These are phyloP conservation scores for Malurus melanocephalus DNA, from an alignment of 2,113 vertebrate genomes.

Conservation along the genomic window DNA sequence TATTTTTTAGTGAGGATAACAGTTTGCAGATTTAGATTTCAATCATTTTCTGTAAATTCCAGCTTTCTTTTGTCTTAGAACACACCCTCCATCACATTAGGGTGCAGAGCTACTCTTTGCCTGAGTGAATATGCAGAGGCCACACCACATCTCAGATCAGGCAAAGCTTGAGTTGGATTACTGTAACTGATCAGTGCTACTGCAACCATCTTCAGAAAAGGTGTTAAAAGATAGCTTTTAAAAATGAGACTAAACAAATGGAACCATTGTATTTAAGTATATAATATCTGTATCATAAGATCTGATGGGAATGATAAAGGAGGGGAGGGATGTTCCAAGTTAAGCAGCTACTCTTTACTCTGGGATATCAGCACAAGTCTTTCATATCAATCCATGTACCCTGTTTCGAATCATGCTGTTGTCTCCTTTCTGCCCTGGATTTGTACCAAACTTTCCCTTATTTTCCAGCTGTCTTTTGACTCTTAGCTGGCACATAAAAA, in stretches of 20 bases:
- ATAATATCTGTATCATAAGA: background rate
- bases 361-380: background rate
- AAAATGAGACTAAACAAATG: background rate
- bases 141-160: background rate
- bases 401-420: background rate
- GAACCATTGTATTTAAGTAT: fast-evolving
- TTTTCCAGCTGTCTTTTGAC: background rate
- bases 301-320: background rate
- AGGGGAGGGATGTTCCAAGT: background rate
- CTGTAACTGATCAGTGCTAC: background rate
- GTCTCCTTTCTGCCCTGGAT: background rate
- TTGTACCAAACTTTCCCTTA: background rate
- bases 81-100: background rate
- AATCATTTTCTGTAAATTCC: background rate
- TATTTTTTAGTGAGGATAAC: background rate
- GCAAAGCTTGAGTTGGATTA: background rate
- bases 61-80: background rate
- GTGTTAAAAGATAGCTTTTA: background rate
- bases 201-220: background rate
- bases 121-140: background rate
- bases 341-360: background rate
- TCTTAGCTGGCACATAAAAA: background rate
- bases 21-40: background rate
- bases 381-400: background rate
- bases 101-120: background rate